Evolutionary conservation across 30 jellyfish, hydroid and myxozoan genomes (phyloP).

Genomic region (Aurelia aurita complex sp. Pacific): DNA sequence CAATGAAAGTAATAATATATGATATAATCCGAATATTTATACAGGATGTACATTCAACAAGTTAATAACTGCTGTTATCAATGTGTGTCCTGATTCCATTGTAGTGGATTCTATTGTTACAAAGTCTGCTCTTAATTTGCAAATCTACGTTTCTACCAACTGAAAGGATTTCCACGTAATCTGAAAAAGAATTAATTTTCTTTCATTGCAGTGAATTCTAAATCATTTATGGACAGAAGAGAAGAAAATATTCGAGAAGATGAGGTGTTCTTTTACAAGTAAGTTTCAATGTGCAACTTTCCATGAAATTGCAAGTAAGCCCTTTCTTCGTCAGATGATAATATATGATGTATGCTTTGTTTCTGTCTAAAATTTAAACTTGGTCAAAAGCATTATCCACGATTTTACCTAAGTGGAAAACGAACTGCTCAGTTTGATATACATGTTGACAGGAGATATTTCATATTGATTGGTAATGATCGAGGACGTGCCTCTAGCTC

Average conservation of each 20-base stretch:
- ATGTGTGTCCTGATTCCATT: too few relatives aligned
- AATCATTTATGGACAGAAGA: conserved; percentile 43
- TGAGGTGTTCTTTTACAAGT: conserved; percentile 83
- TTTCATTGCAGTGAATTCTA: conserved; percentile 69
- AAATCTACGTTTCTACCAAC: not conserved
- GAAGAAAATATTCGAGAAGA: conserved; percentile 81
- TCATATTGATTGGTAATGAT: too few relatives aligned
- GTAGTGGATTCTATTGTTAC: not conserved
- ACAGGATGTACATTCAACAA: too few relatives aligned
- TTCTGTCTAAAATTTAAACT: not conserved
- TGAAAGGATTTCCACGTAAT: not conserved
- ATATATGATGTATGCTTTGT: not conserved
- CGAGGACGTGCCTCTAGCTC: too few relatives aligned
- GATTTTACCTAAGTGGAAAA: not conserved
- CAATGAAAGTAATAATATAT: too few relatives aligned
- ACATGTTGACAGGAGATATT: too few relatives aligned
- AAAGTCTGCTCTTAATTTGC: not conserved
- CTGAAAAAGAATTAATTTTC: not conserved
- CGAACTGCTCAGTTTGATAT: too few relatives aligned
- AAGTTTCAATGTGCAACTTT: not conserved
- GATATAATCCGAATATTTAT: too few relatives aligned
- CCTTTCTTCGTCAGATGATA: too few relatives aligned
- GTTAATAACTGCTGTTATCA: too few relatives aligned
- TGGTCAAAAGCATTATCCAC: not conserved
- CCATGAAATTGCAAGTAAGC: too few relatives aligned